phyloP scores from a whole-genome alignment of 2,113 vertebrate genomes.

The Mungos mungo region DNA sequence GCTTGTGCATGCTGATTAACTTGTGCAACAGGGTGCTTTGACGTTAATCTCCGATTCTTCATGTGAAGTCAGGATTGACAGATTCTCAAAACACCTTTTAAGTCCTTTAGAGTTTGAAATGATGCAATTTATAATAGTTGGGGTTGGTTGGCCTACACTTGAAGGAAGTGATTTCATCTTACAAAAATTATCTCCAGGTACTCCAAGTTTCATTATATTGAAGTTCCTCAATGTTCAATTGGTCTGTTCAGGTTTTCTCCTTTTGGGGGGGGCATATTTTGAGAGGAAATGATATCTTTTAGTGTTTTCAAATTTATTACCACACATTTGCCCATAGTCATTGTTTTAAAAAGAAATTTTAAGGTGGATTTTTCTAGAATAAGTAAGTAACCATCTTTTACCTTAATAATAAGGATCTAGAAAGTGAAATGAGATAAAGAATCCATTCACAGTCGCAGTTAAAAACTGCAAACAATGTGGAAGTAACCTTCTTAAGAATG shows the following conservation, averaged over 20 bases:
- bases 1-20: background rate
- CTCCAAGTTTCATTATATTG: background rate
- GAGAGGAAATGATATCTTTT: background rate
- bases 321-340: background rate
- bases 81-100: background rate
- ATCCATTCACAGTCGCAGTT: background rate
- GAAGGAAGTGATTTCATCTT: background rate
- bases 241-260: background rate
- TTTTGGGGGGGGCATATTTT: background rate
- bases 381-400: background rate
- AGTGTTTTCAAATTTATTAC: conserved; percentile 25
- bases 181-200: background rate
- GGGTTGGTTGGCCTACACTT: background rate
- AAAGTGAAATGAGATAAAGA: background rate
- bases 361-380: background rate
- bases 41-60: background rate
- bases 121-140: background rate
- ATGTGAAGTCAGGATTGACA: conserved; percentile 14
- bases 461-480: conserved; percentile 33
- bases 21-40: conserved; percentile 32
- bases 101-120: background rate
- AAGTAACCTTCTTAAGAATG: background rate
- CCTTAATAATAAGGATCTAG: background rate
- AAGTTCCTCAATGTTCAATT: background rate
- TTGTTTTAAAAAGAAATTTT: background rate